Evolutionary conservation across 2,797 vertebrate genomes (phyloP), one percentile per base, ranked within the genome.

Genomic region (Melanotaenia boesemani): DNA sequence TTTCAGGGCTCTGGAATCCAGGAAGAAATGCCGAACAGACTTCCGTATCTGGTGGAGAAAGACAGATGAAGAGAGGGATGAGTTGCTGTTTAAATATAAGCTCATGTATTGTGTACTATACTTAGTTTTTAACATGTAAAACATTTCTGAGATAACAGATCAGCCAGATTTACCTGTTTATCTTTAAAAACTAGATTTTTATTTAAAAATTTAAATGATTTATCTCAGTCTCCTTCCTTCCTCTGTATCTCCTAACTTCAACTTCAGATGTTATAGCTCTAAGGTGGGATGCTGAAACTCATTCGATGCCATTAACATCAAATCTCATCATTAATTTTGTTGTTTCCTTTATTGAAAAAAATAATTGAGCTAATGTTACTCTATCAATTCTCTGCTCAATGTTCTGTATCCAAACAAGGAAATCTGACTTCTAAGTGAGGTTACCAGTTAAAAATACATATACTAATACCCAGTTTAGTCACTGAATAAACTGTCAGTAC

Each of bases 1-100:
- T 90, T 97, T 98, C 62, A 94, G 69, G 24, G 74, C 72, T 81
- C 79, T 81, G 70, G 94, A 94, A 0, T 91, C 94, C 77, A 96
- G 88, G 91, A 99, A 97, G 93, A 92, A 72, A 72, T 90, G 94
- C 20, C 96, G 95, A 77, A 91, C 91, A 70, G 95, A 96, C 70
- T 86, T 97, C 37, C 98, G 94, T 61, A 97, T 82, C 98, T 99
- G 94, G 6, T n/a, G 34, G 22, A 3, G 18, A 64, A 28, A 58
- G 12, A 68, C 3, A 58, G 41, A 61, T 0, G 0, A 63, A 67
- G 34, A 55, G 32, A 54, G 28, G 24, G n/a, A 37, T 30, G 24
- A 59, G n/a, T 55, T 9, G n/a, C 6, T 0, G 13, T 61, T 74
- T 54, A 30, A 28, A 26, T 32, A 46, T 12, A 72, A 22, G 44